These are phyloP conservation scores for Pandemis heparana DNA, from an alignment of 2,888 invertebrate species.

Conservation along the genomic window DNA sequence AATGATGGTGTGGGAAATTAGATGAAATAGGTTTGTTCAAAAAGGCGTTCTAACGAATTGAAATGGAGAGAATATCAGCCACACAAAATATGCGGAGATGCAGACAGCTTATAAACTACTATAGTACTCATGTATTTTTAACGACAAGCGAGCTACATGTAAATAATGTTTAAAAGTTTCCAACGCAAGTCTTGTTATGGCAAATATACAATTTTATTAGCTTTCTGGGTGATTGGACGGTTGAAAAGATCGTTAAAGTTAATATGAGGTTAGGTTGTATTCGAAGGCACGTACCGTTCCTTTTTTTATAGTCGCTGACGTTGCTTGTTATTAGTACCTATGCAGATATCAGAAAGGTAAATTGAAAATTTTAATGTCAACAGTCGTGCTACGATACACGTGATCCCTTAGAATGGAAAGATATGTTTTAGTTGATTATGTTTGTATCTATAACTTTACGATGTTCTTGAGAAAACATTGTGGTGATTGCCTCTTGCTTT, in stretches of 20 bases:
- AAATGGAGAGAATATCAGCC: too few relatives aligned
- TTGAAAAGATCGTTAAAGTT: constrained; percentile 57
- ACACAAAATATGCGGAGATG: not conserved
- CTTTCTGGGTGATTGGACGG: constrained; percentile 65
- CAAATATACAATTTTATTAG: constrained; percentile 52
- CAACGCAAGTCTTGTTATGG: constrained; percentile 46
- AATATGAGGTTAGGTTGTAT: constrained; percentile 57
- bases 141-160: constrained; percentile 18
- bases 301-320: constrained; percentile 59
- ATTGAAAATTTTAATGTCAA: constrained; percentile 54
- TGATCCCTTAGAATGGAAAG: not conserved
- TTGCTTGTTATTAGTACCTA: constrained; percentile 44
- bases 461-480: too few relatives aligned
- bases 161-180: constrained; percentile 38
- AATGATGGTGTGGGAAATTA: too few relatives aligned
- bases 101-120: not conserved
- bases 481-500: too few relatives aligned
- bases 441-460: too few relatives aligned
- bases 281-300: constrained; percentile 64
- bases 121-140: constrained; percentile 4
- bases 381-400: not conserved
- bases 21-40: too few relatives aligned
- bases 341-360: constrained; percentile 53
- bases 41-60: too few relatives aligned
- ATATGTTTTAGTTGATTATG: not conserved